phyloP scores from a whole-genome alignment of 2,888 invertebrate species.

The Nomada flava region DNA sequence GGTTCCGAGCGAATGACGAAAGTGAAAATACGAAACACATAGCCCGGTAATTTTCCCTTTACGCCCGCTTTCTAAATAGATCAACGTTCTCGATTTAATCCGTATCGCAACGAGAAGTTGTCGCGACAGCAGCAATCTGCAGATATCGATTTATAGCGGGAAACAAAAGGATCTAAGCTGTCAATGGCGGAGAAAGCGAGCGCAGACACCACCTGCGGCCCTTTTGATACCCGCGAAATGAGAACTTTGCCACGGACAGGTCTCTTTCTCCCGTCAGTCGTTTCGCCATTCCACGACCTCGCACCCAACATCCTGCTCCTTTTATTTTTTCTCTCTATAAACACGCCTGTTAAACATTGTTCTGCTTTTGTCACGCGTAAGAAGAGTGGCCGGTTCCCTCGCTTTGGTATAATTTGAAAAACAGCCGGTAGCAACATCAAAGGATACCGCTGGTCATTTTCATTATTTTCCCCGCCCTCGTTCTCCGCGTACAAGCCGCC shows the following conservation, averaged over 20 bases:
- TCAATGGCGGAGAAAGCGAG: conserved; percentile 48
- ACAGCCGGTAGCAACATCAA: conserved; percentile 40
- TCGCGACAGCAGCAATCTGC: conserved; percentile 50
- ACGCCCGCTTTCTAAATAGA: conserved; percentile 18
- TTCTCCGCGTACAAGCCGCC: not conserved
- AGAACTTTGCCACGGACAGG: conserved; percentile 59
- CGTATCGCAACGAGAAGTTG: conserved; percentile 2
- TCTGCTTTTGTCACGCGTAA: conserved; percentile 52
- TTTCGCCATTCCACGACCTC: not conserved
- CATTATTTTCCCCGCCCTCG: conserved; percentile 3
- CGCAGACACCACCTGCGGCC: conserved; percentile 54
- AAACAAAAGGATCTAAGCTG: conserved; percentile 62
- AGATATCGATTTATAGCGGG: conserved; percentile 61
- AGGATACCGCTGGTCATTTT: conserved; percentile 40
- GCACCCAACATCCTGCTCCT: not conserved
- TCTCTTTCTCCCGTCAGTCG: conserved; percentile 26
- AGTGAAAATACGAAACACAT: too few species aligned
- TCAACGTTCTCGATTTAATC: conserved; percentile 45
- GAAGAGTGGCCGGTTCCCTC: conserved; percentile 3
- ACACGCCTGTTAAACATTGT: conserved; percentile 53
- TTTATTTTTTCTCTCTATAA: conserved; percentile 27
- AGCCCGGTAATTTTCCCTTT: not conserved
- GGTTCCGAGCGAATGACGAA: too few species aligned
- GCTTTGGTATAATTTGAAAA: conserved; percentile 46
- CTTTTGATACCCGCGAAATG: conserved; percentile 61